A percentile compares a stretch with the other conserved stretches of the same genome.
Conservation (phyloP, 2,888 invertebrate genomes). For the Liopterus haemorrhoidalis region DNA sequence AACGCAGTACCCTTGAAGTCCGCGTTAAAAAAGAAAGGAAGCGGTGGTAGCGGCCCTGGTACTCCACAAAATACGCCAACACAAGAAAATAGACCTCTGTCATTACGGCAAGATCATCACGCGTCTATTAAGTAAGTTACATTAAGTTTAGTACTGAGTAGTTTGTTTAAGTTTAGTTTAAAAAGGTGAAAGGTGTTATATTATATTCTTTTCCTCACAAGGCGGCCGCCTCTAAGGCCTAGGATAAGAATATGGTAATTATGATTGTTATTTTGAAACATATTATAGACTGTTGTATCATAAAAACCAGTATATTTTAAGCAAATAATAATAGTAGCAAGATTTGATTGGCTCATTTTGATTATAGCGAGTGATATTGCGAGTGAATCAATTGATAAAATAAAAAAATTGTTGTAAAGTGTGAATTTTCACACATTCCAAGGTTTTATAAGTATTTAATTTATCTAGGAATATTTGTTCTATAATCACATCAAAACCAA, state of each 20-base stretch:
- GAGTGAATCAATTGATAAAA: too few species aligned
- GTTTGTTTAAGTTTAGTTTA: slow-evolving; percentile 16
- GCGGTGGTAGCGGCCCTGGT: slow-evolving; percentile 57
- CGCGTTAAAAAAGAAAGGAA: slow-evolving; percentile 76
- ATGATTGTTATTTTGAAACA: too few species aligned
- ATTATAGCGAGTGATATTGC: too few species aligned
- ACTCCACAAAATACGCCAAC: slow-evolving; percentile 64
- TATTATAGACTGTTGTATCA: too few species aligned
- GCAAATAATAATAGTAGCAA: too few species aligned
- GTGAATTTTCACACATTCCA: too few species aligned
- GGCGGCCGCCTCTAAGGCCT: slow-evolving; percentile 82
- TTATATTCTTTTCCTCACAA: slow-evolving; percentile 34
- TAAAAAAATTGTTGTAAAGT: too few species aligned
- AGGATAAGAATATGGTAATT: slow-evolving; percentile 90
- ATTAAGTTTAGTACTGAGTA: slow-evolving; percentile 4
- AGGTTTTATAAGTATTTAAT: too few species aligned
- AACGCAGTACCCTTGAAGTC: slow-evolving; percentile 89
- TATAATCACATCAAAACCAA: too few species aligned
- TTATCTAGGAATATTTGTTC: too few species aligned
- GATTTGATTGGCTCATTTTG: too few species aligned
- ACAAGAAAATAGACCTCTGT: slow-evolving; percentile 62
- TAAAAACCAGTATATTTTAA: too few species aligned
- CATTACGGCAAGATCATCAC: slow-evolving; percentile 65
- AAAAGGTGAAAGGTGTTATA: slow-evolving; percentile 23
- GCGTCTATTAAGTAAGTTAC: slow-evolving; percentile 72